These are phyloP conservation scores for Stenoptilia bipunctidactyla DNA, from an alignment of 2,888 invertebrate genomes.

Conservation along the genomic window DNA sequence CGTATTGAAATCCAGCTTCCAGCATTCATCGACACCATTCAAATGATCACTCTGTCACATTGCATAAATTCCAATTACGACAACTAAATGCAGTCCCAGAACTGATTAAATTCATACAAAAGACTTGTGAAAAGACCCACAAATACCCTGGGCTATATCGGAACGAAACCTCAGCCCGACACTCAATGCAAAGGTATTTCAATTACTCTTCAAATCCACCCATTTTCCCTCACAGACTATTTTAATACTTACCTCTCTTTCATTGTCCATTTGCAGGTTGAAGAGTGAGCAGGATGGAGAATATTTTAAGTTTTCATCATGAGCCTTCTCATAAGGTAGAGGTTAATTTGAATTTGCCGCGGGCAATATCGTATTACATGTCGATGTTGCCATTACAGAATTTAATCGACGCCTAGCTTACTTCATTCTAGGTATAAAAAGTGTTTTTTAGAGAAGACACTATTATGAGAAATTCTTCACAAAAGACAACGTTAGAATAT, in stretches of 20 bases:
- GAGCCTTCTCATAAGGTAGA: neutral
- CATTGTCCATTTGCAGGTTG: conserved; percentile 12
- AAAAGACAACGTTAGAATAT: too few relatives aligned
- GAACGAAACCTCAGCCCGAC: conserved; percentile 41
- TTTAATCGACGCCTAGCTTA: too few relatives aligned
- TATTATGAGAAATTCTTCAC: too few relatives aligned
- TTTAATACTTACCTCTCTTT: conserved; percentile 48
- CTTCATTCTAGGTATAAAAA: too few relatives aligned
- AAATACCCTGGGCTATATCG: conserved; percentile 40
- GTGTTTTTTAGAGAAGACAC: too few relatives aligned
- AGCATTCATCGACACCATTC: too few relatives aligned
- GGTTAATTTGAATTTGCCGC: conserved; percentile 1
- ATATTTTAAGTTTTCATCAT: conserved; percentile 37
- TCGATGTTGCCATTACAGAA: too few relatives aligned
- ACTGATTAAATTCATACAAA: conserved; percentile 61
- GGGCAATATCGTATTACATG: too few relatives aligned
- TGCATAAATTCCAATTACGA: conserved; percentile 46
- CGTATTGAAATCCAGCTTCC: too few relatives aligned
- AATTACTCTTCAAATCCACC: conserved; percentile 61
- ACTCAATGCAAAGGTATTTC: conserved; percentile 66
- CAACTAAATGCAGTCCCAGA: conserved; percentile 31
- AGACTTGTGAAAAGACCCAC: conserved; percentile 29
- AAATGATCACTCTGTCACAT: too few relatives aligned
- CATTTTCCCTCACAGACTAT: conserved; percentile 54
- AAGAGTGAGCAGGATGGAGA: conserved; percentile 28